These are phyloP conservation scores for Epinotia nisella DNA, from an alignment of 2,888 invertebrate species.

Conservation along the genomic window DNA sequence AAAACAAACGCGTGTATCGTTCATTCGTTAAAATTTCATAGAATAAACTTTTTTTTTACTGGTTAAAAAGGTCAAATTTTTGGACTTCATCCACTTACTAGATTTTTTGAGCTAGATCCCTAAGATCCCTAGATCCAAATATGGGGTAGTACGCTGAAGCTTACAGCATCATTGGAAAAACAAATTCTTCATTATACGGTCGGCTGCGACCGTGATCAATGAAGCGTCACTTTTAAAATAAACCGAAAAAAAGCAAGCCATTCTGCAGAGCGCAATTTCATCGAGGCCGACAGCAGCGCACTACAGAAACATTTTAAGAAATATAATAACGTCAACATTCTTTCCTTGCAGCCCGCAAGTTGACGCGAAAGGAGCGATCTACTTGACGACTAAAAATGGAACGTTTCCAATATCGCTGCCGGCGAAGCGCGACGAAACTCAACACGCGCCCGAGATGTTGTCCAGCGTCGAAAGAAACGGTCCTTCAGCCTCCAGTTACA, in stretches of 20 bases:
- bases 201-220: conserved; percentile 30
- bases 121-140: neutral
- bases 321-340: conserved; percentile 52
- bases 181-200: conserved; percentile 40
- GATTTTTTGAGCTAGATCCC: no score
- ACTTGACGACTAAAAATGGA: conserved; percentile 82
- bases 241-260: conserved; percentile 7
- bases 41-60: no score
- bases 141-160: neutral
- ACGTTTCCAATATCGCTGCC: conserved; percentile 82
- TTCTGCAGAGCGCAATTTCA: conserved; percentile 25
- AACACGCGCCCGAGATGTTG: conserved; percentile 70
- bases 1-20: no score
- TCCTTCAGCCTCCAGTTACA: conserved; percentile 56
- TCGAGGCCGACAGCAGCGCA: conserved; percentile 35
- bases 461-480: conserved; percentile 70
- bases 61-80: no score
- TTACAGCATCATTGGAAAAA: conserved; percentile 25
- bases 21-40: no score
- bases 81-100: no score
- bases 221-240: conserved; percentile 31
- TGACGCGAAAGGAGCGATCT: conserved; percentile 79
- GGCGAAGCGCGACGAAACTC: conserved; percentile 65
- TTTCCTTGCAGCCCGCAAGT: conserved; percentile 63
- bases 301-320: conserved; percentile 39